Evolutionary conservation across 2,797 vertebrate genomes (phyloP), one percentile per base, ranked within the genome.

Genomic region (Ctenopoma kingsleyae): DNA sequence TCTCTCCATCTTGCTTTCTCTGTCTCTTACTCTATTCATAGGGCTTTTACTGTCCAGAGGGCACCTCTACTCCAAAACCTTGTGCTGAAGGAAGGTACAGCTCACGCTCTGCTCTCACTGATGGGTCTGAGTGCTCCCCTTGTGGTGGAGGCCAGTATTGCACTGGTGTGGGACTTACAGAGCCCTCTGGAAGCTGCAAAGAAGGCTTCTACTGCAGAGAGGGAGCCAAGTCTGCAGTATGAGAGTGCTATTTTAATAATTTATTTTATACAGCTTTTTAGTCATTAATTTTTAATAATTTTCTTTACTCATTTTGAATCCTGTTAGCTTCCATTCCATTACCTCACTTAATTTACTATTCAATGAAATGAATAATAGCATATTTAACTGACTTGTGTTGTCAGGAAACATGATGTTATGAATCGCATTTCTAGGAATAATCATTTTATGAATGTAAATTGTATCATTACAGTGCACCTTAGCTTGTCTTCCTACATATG

Each of bases 121-220:
- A 83, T 25, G 79, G 25, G 22, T 91, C 72, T 0, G 91, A 94
- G 78, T 97, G 96, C 84, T 85, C 82, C 52, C 82, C 92, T 0
- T 97, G 97, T 91, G 91, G 83, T 1, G 85, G 43, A 63, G 96
- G 96, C 0, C 91, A 84, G 85, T 97, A 92, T 83, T 97, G 97
- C 81, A 83, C 84, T 4, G 87, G 89, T 30, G 88, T 92, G 51
- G 96, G 95, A 11, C 94, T 93, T 60, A 83, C 71, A 6, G 83
- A 86, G 27, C 90, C 95, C 2, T 95, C 92, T 19, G 96, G 96
- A 40, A 89, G 78, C 69, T 98, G 97, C 80, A 63, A 85, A 57
- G 93, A 93, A 73, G 94, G 96, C 2, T 98, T 95, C 88, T 97
- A 94, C 89, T 97, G 97, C 77, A 91, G 90, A 87, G 89, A 89